Evolutionary conservation across 2,888 invertebrate genomes (phyloP).

Genomic region (Nowickia ferox): DNA sequence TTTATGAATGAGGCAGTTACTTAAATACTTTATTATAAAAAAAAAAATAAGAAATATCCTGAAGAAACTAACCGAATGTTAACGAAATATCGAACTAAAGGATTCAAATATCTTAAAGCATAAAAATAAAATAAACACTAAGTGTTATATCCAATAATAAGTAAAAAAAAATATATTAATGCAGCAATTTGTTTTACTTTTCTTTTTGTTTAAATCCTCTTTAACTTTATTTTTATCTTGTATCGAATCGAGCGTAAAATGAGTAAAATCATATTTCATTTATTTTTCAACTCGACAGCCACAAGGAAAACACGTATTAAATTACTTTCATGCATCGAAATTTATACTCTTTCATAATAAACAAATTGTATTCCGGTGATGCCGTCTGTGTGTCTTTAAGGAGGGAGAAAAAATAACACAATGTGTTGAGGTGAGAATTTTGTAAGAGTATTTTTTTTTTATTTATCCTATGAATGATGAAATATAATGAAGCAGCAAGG

Average conservation of each 20-base stretch:
- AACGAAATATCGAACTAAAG: no score
- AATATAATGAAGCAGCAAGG: not conserved
- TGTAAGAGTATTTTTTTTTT: slow-evolving; percentile 22
- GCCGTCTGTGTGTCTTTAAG: slow-evolving; percentile 9
- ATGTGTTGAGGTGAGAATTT: slow-evolving; percentile 42
- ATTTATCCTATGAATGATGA: slow-evolving; percentile 17
- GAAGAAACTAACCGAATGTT: no score
- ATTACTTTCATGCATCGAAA: slow-evolving; percentile 47
- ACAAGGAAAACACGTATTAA: slow-evolving; percentile 61
- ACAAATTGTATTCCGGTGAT: not conserved
- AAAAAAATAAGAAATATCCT: no score
- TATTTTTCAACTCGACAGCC: slow-evolving; percentile 39
- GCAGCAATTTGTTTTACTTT: slow-evolving; percentile 9
- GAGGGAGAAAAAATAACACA: slow-evolving; percentile 2
- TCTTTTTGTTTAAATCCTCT: not conserved
- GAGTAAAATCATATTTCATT: slow-evolving; percentile 1
- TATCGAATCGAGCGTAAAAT: slow-evolving; percentile 42
- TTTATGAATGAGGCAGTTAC: no score
- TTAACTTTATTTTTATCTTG: slow-evolving; percentile 36
- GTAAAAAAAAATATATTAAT: not conserved
- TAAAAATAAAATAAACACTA: not conserved
- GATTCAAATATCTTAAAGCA: not conserved
- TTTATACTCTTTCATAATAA: slow-evolving; percentile 19
- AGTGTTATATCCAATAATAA: not conserved
- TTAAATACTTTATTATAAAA: no score